Base-by-base conservation (phyloP, 30 jellyfish, hydroid and myxozoan species). In the Mastigias papua region DNA sequence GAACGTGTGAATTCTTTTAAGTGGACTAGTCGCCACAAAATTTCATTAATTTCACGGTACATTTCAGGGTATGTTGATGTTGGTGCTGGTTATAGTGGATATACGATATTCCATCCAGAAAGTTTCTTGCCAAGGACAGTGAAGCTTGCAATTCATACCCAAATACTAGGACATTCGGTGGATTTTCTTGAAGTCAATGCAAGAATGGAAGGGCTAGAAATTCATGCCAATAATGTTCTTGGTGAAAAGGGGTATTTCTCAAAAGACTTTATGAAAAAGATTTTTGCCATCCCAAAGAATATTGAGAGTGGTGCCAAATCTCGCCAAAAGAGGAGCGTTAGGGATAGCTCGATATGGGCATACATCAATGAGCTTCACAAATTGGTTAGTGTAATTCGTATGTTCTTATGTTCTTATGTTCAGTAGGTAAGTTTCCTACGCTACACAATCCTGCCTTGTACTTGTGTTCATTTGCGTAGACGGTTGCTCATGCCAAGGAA, bases 161-260 rank as follows among this genome's bases (percentile, higher is more conserved):
- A 90, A 58, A 76, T 92, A 49, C 69, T 95, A 33, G 99, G 99
- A 51, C 86, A 63, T 62, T 83, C 99, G 8, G 86, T 95, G 73
- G 88, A 95, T 78, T 71, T 92, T 48, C 19, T 95, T 21, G 97
- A 87, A 58, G 46, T 95, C 7, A 77, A 86, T 64, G 96, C 95
- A 35, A 86, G 99, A 73, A 81, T 87, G 90, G 99, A 95, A 78
- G 99, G 99, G 31, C 48, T 95, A 33, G 99, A 95, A 65, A 54
- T 46, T 16, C 73, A 69, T 2, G 54, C 86, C 23, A 87, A 80
- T 19, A 87, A 87, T 34, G 51, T 76, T 25, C 48, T 94, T 46
- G 94, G 86, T 22, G 86, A 67, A 5, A 65, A 81, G 33, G 99
- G 97, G 27, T 80, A 76, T 54, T 79, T 90, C 11, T 82, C 97